Evolutionary conservation across 2,797 vertebrate genomes (phyloP), one percentile per base, ranked within the genome.

Genomic region (Gymnothorax javanicus): DNA sequence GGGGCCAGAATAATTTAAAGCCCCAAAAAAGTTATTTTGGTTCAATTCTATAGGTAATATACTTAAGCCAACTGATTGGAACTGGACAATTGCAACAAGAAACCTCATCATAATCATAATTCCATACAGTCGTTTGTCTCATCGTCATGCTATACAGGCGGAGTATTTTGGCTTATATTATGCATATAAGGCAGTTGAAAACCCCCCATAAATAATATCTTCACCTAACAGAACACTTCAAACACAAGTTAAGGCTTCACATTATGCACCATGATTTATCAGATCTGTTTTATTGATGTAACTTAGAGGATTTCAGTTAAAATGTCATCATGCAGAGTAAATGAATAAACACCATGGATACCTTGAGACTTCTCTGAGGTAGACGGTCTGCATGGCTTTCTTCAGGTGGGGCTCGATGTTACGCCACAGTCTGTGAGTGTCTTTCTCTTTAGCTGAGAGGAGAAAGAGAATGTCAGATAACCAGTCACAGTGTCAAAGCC

Each of bases 401-500:
- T 99, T 99, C 95, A 99, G 89, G 92, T 99, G 98, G 87, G 99
- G 97, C 92, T 99, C 99, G n/a, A 99, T 97, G 89, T 99, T 98
- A 86, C 96, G 97, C 97, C 98, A 99, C 75, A 99, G 96, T 89
- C 97, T 98, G 91, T 98, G 98, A 8, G 97, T 96, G 92, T 99
- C 98, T 0, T 95, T 96, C 90, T 99, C 98, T 89, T 95, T 98
- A 83, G 96, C 98, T 99, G 91, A 75, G 71, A 52, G 87, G 0
- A 88, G 85, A 87, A 67, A 17, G 84, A 88, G 89, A 58, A 86
- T 9, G 84, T 54, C 43, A 54, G 88, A 33, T 3, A 52, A 13
- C 8, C 2, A 8, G 69, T 25, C 27, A 60, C 67, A 58, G 59
- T 69, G 43, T 57, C 8, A 62, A 12, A 12, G 33, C 52, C 7